Evolutionary conservation across 2,797 vertebrate species (phyloP).

Genomic region (Falco novaeseelandiae): DNA sequence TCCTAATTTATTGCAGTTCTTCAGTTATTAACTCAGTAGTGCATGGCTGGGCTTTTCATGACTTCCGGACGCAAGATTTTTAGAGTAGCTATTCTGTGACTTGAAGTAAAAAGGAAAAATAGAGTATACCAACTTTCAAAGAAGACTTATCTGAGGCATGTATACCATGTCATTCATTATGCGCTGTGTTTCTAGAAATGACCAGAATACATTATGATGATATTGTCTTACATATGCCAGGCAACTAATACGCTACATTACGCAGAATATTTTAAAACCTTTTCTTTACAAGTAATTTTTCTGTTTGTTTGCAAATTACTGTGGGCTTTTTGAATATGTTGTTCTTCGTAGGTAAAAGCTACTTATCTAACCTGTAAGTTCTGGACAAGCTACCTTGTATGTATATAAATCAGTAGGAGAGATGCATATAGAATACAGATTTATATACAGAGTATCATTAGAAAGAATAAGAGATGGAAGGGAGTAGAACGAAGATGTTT

Average conservation of each 20-base stretch:
- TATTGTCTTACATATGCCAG: background rate
- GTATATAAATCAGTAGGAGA: background rate
- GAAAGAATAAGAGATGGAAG: background rate
- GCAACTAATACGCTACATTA: background rate
- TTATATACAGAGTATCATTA: background rate
- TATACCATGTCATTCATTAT: background rate
- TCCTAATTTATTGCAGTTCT: background rate
- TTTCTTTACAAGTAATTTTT: background rate
- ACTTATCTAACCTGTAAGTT: background rate
- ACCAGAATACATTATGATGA: background rate
- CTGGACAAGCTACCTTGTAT: background rate
- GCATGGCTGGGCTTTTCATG: background rate
- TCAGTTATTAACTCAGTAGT: background rate
- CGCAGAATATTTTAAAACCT: background rate
- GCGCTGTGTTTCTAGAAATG: background rate
- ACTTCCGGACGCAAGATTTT: background rate
- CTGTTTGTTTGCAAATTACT: background rate
- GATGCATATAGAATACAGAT: background rate
- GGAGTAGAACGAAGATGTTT: background rate
- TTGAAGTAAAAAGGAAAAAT: background rate
- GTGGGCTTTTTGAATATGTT: background rate
- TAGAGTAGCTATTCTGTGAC: background rate
- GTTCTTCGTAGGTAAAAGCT: background rate
- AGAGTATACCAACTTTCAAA: background rate
- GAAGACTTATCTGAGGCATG: background rate